A percentile compares a stretch with the other conserved stretches of the same genome.
Conservation (phyloP, 2,797 vertebrate genomes). For the Kryptolebias ocellatus region DNA sequence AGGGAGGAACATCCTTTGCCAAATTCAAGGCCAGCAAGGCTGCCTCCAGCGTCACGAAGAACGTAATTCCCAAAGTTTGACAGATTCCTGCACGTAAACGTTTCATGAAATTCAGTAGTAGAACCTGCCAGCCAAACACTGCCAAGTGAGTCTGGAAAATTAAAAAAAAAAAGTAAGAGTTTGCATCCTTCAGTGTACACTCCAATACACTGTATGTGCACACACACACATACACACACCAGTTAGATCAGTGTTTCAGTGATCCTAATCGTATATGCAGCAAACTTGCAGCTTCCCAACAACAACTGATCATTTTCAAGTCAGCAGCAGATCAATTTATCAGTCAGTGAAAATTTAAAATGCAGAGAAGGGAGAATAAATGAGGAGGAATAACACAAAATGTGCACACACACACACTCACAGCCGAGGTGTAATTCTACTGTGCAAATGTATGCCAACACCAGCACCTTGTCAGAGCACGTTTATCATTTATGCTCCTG, state of each 20-base stretch:
- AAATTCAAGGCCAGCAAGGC: background rate
- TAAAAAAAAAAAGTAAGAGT: too few relatives aligned
- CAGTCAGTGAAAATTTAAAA: slow-evolving; percentile 20
- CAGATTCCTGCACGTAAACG: too few relatives aligned
- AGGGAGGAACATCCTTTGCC: background rate
- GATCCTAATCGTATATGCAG: background rate
- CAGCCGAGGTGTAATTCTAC: slow-evolving; percentile 26
- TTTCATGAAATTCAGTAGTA: background rate
- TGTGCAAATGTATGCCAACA: slow-evolving; percentile 27
- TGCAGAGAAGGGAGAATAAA: slow-evolving; percentile 25
- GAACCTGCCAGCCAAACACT: too few relatives aligned
- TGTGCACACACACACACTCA: background rate
- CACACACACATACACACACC: background rate
- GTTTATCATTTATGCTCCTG: slow-evolving; percentile 31
- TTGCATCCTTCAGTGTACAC: background rate
- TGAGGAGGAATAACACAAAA: slow-evolving; percentile 35
- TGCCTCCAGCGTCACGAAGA: too few relatives aligned
- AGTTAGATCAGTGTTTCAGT: background rate
- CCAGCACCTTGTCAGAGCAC: slow-evolving; percentile 37
- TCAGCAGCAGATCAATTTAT: slow-evolving; percentile 70
- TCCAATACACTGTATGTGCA: background rate
- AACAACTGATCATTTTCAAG: slow-evolving; percentile 63
- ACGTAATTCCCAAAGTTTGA: too few relatives aligned
- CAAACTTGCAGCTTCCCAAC: slow-evolving; percentile 10
- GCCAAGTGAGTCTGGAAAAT: background rate